Conservation (phyloP, 2,888 invertebrate species). For the Embidobia sp. region DNA sequence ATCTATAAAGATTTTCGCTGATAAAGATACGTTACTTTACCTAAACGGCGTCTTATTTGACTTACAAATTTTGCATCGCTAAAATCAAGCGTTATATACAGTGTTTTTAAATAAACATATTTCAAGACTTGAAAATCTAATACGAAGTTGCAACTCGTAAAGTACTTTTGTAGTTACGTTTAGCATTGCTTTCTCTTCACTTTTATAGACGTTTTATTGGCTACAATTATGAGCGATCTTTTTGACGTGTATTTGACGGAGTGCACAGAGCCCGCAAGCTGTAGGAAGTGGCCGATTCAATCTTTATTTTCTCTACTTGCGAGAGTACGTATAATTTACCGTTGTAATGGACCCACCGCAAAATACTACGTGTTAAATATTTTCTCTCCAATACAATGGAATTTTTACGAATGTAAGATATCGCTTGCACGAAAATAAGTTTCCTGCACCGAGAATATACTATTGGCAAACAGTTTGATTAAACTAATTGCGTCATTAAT, state of each 20-base stretch:
- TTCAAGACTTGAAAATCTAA: no score
- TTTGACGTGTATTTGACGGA: conserved; percentile 3
- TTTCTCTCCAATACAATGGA: conserved; percentile 17
- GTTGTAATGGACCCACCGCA: conserved; percentile 61
- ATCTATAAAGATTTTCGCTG: background rate
- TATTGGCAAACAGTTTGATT: background rate
- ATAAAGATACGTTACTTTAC: no score
- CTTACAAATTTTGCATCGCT: no score
- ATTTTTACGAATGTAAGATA: background rate
- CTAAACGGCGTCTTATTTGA: no score
- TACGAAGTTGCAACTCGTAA: no score
- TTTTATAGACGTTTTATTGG: conserved; percentile 2
- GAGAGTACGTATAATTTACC: conserved; percentile 56
- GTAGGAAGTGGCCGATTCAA: conserved; percentile 26
- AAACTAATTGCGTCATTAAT: no score
- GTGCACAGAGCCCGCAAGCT: conserved; percentile 9
- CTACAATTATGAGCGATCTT: conserved; percentile 8
- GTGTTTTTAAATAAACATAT: no score
- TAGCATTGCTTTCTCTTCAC: background rate
- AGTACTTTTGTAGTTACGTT: background rate
- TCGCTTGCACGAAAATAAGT: background rate
- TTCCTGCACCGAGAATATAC: background rate
- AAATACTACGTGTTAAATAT: conserved; percentile 18
- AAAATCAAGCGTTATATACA: no score
- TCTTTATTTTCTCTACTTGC: conserved; percentile 36